Evolutionary conservation across 2,113 vertebrate genomes (phyloP), one percentile per base, ranked within the genome.

Genomic region (Camelus bactrianus): DNA sequence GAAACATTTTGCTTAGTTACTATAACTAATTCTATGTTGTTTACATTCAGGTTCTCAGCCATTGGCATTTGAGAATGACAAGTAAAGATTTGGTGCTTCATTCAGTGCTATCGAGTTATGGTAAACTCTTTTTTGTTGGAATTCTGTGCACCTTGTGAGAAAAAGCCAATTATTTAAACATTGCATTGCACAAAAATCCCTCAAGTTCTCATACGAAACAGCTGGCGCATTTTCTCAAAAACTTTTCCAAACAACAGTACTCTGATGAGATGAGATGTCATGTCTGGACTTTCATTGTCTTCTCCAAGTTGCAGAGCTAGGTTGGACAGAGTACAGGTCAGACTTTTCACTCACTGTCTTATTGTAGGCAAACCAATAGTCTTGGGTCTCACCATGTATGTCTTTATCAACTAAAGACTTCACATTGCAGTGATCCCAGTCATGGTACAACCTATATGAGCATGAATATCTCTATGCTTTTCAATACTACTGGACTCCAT

Each of bases 361-460:
- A 14, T 99, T 99, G 98, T 99, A 99, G 64, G 99, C 99, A 97
- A 99, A 99, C 99, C 99, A 99, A 97, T 99, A 99, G 97, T 99
- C 99, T 99, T 99, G 99, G 50, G 99, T 99, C 98, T 99, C 99
- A 99, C 99, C 98, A 99, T 98, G 26, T 98, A 99, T 98, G 26
- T 99, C 99, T 99, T 99, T 99, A 98, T 99, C 99, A 58, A 99
- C 99, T 56, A 99, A 98, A 91, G 99, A 99, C 98, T 99, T 99
- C 42, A 99, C 99, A 98, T 99, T 99, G 58, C 99, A 97, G 99
- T 99, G 93, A 99, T 98, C 30, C 99, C 99, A 79, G 99, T 99
- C 99, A 99, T 99, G 58, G 99, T 99, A 94, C 99, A 99, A n/a
- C 99, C 99, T 99, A 54, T 19, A 24, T 69, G n/a, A 85, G 12